Percentiles rank a stretch among this genome's conserved stretches.
Evolutionary conservation across 2,797 vertebrate genomes (phyloP).

Genomic region (Squalus acanthias): DNA sequence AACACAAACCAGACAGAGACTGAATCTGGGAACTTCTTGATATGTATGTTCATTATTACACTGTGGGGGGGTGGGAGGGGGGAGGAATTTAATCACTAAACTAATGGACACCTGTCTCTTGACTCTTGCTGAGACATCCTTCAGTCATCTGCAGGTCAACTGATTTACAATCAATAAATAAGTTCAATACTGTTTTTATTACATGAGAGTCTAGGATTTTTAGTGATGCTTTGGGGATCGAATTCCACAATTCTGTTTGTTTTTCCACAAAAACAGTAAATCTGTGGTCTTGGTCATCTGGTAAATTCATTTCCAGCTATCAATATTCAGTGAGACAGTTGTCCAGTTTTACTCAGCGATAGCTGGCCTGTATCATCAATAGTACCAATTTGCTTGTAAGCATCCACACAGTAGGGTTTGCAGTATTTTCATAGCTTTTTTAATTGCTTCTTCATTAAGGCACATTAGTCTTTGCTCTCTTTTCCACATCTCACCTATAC

Average conservation of each 20-base stretch:
- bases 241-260: conserved; percentile 18
- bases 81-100: background rate
- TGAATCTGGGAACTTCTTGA: background rate
- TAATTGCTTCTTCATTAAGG: background rate
- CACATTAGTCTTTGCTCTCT: background rate
- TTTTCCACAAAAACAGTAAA: background rate
- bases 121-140: background rate
- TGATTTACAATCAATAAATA: conserved; percentile 28
- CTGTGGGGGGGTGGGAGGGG: background rate
- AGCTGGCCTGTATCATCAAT: background rate
- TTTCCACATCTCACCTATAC: background rate
- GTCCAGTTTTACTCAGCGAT: background rate
- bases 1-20: background rate
- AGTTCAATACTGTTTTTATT: background rate
- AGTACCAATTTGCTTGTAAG: background rate
- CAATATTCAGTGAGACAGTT: background rate
- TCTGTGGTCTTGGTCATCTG: background rate
- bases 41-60: background rate
- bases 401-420: background rate
- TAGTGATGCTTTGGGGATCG: conserved; percentile 1
- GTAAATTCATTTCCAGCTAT: background rate
- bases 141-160: background rate
- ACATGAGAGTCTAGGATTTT: background rate
- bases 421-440: background rate
- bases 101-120: background rate